These are phyloP conservation scores for Halcyon smyrnensis DNA, from an alignment of 2,797 vertebrate genomes.

Conservation along the genomic window DNA sequence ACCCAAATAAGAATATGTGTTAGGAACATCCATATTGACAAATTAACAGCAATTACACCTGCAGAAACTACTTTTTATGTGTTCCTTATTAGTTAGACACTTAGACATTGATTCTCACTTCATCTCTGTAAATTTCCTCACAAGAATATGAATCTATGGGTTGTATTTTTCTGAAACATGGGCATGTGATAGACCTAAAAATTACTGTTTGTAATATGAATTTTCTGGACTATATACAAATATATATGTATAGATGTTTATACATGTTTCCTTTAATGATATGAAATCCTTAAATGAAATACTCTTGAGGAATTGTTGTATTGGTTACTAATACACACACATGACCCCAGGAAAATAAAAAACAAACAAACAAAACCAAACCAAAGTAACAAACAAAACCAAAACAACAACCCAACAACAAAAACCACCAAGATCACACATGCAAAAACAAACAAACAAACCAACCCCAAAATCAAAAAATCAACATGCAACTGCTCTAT, in stretches of 20 bases:
- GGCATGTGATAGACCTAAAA: neutral
- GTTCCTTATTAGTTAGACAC: neutral
- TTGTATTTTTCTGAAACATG: neutral
- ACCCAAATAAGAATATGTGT: conserved; percentile 4
- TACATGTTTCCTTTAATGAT: neutral
- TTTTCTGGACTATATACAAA: neutral
- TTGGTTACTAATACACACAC: neutral
- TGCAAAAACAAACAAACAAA: neutral
- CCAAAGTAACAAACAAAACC: too few species aligned
- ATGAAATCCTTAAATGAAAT: neutral
- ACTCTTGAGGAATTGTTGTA: neutral
- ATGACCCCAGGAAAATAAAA: neutral
- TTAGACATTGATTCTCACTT: neutral
- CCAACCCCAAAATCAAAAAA: neutral
- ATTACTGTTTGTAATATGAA: neutral
- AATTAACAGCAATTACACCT: neutral
- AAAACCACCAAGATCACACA: too few species aligned
- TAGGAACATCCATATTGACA: neutral
- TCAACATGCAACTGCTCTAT: neutral
- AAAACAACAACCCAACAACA: too few species aligned
- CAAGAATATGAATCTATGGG: neutral
- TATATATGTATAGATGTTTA: neutral
- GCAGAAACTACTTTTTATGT: neutral
- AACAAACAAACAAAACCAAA: too few species aligned
- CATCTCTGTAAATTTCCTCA: neutral